These are phyloP conservation scores for Nasonia longicornis DNA, from an alignment of 1,140 invertebrate genomes.

Conservation along the genomic window DNA sequence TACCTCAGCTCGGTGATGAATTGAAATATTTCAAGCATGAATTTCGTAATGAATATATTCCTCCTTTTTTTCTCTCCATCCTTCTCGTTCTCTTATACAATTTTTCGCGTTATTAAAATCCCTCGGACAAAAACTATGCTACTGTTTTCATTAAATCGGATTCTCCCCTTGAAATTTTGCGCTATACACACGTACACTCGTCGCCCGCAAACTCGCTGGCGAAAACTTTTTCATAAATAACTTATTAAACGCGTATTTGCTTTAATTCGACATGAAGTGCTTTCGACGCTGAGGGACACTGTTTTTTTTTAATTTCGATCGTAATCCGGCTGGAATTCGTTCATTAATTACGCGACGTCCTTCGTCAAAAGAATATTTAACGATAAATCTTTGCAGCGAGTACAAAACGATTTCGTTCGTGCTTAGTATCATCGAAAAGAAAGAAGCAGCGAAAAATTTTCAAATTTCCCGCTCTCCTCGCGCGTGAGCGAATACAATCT, in stretches of 20 bases:
- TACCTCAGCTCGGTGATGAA: not conserved
- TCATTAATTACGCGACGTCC: no score
- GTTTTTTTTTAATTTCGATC: not conserved
- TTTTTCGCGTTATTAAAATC: not conserved
- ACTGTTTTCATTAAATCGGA: constrained; percentile 1
- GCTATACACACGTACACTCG: no score
- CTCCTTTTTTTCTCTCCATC: not conserved
- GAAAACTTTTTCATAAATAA: not conserved
- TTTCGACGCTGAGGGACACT: not conserved
- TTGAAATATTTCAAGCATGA: not conserved
- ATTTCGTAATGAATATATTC: not conserved
- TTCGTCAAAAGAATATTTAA: no score
- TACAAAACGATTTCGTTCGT: no score
- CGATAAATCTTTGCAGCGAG: no score
- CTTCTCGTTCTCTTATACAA: not conserved
- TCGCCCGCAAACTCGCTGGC: not conserved
- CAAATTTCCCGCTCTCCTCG: no score
- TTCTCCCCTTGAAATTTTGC: not conserved
- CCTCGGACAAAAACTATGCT: not conserved
- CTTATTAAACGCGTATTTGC: not conserved
- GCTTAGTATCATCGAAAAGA: no score
- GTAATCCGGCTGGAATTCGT: no score
- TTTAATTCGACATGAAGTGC: not conserved
- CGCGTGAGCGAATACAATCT: not conserved
- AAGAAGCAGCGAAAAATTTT: no score